phyloP scores from a whole-genome alignment of 2,888 invertebrate species.

The Scrobipalpa costella region DNA sequence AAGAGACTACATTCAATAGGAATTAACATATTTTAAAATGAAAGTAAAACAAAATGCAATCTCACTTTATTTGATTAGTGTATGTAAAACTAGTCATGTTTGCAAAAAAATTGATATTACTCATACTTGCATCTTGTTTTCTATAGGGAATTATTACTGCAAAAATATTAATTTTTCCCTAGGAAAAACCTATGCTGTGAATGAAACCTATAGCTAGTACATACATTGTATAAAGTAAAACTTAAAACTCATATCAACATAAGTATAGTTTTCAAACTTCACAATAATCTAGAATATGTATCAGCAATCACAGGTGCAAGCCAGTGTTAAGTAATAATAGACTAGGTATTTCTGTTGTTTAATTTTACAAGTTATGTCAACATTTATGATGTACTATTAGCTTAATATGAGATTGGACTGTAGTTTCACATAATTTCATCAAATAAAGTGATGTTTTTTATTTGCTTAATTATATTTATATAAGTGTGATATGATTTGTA shows the following conservation, averaged over 20 bases:
- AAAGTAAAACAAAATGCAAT: not conserved
- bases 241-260: not conserved
- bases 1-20: too few species aligned
- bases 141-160: too few species aligned
- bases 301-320: constrained; percentile 15
- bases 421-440: not conserved
- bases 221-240: too few species aligned
- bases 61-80: not conserved
- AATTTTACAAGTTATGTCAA: constrained; percentile 17
- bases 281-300: constrained; percentile 14
- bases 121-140: too few species aligned
- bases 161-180: too few species aligned
- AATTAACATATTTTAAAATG: too few species aligned
- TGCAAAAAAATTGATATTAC: too few species aligned
- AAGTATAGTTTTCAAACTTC: not conserved
- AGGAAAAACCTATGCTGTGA: too few species aligned
- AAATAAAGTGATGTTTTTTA: not conserved
- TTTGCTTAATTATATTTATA: not conserved
- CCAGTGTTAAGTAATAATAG: constrained; percentile 4
- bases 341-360: constrained; percentile 4
- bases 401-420: not conserved
- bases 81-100: not conserved
- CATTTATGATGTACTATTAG: not conserved
- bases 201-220: too few species aligned
- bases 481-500: not conserved